These are phyloP conservation scores for Melitaea cinxia DNA, from an alignment of 1,140 invertebrate species.

Conservation along the genomic window DNA sequence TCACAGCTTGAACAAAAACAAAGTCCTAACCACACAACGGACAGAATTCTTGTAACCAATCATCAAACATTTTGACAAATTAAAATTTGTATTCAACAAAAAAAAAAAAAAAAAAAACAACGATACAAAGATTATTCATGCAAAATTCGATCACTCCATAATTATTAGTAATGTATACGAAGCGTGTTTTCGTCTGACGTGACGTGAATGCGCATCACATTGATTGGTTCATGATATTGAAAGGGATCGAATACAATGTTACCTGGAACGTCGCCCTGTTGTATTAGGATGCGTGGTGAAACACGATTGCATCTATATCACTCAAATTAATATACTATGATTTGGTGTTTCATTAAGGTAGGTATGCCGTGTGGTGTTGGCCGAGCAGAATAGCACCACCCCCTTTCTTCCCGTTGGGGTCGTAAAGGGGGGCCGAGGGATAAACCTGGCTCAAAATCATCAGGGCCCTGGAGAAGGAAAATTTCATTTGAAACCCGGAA, in stretches of 20 bases:
- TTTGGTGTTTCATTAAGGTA: too few species aligned
- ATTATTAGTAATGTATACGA: constrained; percentile 31
- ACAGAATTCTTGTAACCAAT: background rate
- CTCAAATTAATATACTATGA: background rate
- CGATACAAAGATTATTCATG: background rate
- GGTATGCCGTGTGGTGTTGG: too few species aligned
- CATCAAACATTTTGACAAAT: background rate
- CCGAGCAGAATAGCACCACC: too few species aligned
- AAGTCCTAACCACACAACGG: too few species aligned
- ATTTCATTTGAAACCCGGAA: too few species aligned
- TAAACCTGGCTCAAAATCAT: too few species aligned
- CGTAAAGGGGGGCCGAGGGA: too few species aligned
- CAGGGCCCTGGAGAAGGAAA: too few species aligned
- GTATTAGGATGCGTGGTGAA: constrained; percentile 2
- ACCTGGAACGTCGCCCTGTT: background rate
- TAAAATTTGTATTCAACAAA: background rate
- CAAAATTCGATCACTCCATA: constrained; percentile 15
- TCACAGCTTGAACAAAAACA: too few species aligned
- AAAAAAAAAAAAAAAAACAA: background rate
- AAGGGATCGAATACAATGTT: constrained; percentile 16
- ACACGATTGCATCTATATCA: background rate
- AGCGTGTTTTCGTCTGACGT: constrained; percentile 43
- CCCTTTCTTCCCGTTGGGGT: too few species aligned
- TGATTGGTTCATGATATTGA: constrained; percentile 41
- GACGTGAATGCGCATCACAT: constrained; percentile 37